Conservation (phyloP, 2,113 vertebrate genomes). For the Arizona elegans region DNA sequence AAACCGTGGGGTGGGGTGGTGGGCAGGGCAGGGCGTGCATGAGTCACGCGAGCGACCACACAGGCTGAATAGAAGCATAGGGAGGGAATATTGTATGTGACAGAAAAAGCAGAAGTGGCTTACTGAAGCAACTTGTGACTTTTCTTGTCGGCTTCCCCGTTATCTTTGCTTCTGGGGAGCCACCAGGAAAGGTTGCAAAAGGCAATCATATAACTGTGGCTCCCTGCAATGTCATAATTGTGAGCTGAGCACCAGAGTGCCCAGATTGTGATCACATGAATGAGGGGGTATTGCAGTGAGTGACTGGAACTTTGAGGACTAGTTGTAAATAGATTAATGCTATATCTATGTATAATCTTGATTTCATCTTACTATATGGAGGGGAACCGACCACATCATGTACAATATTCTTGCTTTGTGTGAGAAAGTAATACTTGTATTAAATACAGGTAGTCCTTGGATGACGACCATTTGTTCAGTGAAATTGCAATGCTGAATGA, state of each 20-base stretch:
- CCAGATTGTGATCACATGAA: background rate
- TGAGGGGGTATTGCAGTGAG: no score
- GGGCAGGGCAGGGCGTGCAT: background rate
- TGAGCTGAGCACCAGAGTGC: background rate
- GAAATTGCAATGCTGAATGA: background rate
- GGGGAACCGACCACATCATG: background rate
- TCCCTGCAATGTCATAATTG: background rate
- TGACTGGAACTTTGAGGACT: background rate
- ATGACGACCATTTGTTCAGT: background rate
- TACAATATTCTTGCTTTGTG: background rate
- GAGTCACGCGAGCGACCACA: fast-evolving
- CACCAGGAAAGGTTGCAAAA: background rate
- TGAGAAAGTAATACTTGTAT: background rate
- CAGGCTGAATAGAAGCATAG: background rate
- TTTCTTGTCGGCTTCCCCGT: background rate
- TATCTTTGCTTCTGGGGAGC: background rate
- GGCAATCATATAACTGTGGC: background rate
- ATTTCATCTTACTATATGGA: background rate
- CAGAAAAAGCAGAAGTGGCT: background rate
- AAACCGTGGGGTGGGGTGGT: background rate
- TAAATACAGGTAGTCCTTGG: background rate
- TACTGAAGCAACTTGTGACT: background rate
- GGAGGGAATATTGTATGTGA: background rate
- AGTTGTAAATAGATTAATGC: background rate
- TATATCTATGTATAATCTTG: background rate